A percentile compares a stretch with the other conserved stretches of the same genome.
phyloP scores from a whole-genome alignment of 37 sponge, comb jelly and placozoan species.

The Cliona cf. orientalis region DNA sequence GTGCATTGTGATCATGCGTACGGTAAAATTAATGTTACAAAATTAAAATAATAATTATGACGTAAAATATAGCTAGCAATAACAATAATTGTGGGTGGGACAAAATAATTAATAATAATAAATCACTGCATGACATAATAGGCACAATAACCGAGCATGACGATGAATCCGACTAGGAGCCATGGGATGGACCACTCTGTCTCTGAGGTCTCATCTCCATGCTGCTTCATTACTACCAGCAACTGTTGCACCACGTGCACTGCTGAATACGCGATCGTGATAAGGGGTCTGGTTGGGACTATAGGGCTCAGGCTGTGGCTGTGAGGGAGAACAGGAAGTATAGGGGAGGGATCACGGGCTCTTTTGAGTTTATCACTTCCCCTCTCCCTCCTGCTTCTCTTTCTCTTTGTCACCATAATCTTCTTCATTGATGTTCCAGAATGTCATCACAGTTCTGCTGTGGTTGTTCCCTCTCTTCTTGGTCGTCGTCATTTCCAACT shows the following conservation, averaged over 20 bases:
- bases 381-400: neutral
- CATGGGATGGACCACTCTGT: slow-evolving; percentile 50
- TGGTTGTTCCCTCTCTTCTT: neutral
- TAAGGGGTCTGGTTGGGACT: neutral
- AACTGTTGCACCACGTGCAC: too few relatives aligned
- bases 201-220: slow-evolving; percentile 6
- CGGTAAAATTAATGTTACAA: too few relatives aligned
- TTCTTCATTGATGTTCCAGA: neutral
- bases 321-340: slow-evolving; percentile 44
- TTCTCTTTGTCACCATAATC: slow-evolving; percentile 1
- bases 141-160: slow-evolving; percentile 53
- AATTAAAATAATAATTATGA: too few relatives aligned
- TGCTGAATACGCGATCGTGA: neutral
- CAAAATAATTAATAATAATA: too few relatives aligned
- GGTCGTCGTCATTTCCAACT: neutral
- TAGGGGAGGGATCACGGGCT: neutral
- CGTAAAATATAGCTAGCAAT: too few relatives aligned
- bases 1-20: too few relatives aligned
- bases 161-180: slow-evolving; percentile 45
- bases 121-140: slow-evolving; percentile 38
- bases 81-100: too few relatives aligned
- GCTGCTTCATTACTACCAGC: too few relatives aligned
- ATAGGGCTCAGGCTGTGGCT: slow-evolving; percentile 32
- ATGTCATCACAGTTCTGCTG: slow-evolving; percentile 11
- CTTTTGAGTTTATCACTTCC: too few relatives aligned